Percentiles rank a stretch among this genome's conserved stretches.
Conservation (phyloP, 2,797 vertebrate genomes). For the Buceros bicornis region DNA sequence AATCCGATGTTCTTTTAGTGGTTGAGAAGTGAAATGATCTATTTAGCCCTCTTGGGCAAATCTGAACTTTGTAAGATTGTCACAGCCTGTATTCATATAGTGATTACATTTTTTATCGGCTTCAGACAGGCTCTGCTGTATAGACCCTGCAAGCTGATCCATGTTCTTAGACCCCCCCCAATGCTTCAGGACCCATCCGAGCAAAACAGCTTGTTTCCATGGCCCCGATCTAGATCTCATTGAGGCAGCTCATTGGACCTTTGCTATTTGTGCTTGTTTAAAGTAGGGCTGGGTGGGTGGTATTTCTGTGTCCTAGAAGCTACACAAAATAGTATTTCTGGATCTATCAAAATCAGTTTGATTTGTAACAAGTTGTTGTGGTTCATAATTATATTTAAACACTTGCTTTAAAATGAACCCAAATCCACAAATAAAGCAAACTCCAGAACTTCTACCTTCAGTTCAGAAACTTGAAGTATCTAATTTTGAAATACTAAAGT, state of each 20-base stretch:
- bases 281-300: not conserved
- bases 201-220: not conserved
- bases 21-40: not conserved
- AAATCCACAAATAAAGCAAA: not conserved
- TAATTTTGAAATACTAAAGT: not conserved
- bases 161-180: not conserved
- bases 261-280: not conserved
- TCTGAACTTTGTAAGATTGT: not conserved
- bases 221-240: not conserved
- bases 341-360: not conserved
- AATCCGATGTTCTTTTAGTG: not conserved
- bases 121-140: not conserved
- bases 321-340: not conserved
- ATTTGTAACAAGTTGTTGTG: not conserved
- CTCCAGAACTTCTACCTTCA: not conserved
- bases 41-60: not conserved
- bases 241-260: not conserved
- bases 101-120: not conserved
- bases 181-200: not conserved
- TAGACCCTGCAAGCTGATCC: not conserved
- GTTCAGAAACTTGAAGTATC: not conserved
- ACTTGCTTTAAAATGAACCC: not conserved
- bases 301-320: not conserved
- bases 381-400: not conserved
- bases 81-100: not conserved